Base-by-base conservation (phyloP, 92 coral and sea anemone genomes). In the Isaurus tuberculatus region DNA sequence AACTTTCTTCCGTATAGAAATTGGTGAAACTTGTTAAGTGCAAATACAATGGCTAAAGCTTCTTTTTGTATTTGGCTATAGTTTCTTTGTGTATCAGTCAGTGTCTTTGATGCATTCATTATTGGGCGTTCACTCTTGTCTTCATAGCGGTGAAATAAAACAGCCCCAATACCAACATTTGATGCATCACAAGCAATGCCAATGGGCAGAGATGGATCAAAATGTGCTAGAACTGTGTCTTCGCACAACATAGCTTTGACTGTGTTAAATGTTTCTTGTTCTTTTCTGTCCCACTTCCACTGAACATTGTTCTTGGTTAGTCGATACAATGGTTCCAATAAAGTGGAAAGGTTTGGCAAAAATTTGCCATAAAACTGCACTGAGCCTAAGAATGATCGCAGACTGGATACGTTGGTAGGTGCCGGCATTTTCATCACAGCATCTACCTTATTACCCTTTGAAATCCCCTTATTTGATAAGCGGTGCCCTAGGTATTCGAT, bases 81-180 rank as follows among this genome's bases (percentile, higher is more conserved):
- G 27, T 55, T 55, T 22, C 72, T 66, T 66, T 66, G 72, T 43
- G 72, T 66, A n/a, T 66, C 73, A 44, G 74, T 66, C 8, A 80
- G 75, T 33, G 77, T 80, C 75, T 65, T 65, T 13, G 85, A 80
- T 22, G 64, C 75, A 63, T 61, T 61, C 11, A 63, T 75, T 23
- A 80, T 80, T 65, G 85, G 85, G 42, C 75, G 85, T 43, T 80
- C 85, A 22, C 63, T 61, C 23, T 72, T 60, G 46, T 80, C 85
- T n/a, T 43, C 34, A 63, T 34, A 64, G 19, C 65, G 85, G 28
- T 80, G 85, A 64, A 65, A 80, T 13, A 66, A 37, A 16, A 80
- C 61, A 37, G 85, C 85, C 0, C 85, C 85, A 31, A 80, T 42
- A 4, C 85, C 85, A 65, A 60, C 49, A 17, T n/a, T 71, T 60